These are phyloP conservation scores for Euspilapteryx auroguttella DNA, from an alignment of 2,888 invertebrate species.

Conservation along the genomic window DNA sequence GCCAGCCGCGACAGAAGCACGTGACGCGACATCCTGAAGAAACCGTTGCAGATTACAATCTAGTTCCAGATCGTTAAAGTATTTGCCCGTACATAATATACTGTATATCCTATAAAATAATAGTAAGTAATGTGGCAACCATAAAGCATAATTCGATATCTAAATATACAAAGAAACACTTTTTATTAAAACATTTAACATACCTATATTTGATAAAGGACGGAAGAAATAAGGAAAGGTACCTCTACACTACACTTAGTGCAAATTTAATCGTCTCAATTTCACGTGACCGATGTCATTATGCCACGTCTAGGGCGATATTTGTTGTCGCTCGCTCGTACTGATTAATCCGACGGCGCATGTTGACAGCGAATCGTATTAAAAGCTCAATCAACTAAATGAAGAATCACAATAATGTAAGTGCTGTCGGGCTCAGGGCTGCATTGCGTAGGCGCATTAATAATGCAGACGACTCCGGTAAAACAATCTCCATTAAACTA, in stretches of 20 bases:
- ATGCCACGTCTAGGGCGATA: constrained; percentile 21
- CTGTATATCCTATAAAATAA: no score
- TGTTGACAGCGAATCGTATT: constrained; percentile 53
- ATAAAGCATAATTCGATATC: no score
- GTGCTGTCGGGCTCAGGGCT: constrained; percentile 15
- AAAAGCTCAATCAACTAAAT: constrained; percentile 62
- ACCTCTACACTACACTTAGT: no score
- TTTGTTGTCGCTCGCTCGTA: constrained; percentile 40
- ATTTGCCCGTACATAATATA: no score
- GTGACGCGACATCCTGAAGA: constrained; percentile 43
- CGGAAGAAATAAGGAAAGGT: no score
- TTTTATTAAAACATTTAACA: no score
- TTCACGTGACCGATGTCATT: constrained; percentile 47
- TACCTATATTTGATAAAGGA: no score
- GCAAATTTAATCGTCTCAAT: no score
- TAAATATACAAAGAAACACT: no score
- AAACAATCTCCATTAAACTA: constrained; percentile 58
- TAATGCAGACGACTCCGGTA: constrained; percentile 42
- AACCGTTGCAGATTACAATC: no score
- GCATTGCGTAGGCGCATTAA: constrained; percentile 57
- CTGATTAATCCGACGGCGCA: constrained; percentile 45
- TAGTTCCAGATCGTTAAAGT: no score
- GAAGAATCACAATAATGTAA: constrained; percentile 59
- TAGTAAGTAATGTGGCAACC: no score
- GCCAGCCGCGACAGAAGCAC: constrained; percentile 45